Evolutionary conservation across 2,888 invertebrate species (phyloP).

Genomic region (Bimastos eiseni): DNA sequence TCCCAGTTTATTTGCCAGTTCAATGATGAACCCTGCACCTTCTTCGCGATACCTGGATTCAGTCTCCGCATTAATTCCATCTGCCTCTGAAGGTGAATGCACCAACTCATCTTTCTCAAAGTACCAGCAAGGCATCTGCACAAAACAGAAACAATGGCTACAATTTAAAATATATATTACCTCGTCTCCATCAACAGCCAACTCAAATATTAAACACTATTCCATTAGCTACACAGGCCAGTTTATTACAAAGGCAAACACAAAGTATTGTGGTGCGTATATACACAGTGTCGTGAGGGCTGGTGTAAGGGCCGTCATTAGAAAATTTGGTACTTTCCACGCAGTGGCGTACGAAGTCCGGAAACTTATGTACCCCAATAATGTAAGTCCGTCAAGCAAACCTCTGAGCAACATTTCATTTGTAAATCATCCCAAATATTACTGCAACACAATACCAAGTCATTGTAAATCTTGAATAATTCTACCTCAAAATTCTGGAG

Average conservation of each 20-base stretch:
- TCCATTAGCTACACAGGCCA: too few relatives aligned
- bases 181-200: not conserved
- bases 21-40: conserved; percentile 14
- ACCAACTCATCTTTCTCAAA: conserved; percentile 3
- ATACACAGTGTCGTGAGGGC: too few relatives aligned
- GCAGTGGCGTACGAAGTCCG: too few relatives aligned
- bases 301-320: too few relatives aligned
- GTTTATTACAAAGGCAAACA: too few relatives aligned
- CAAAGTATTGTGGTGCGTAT: too few relatives aligned
- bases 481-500: not conserved
- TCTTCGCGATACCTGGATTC: conserved; percentile 9
- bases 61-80: conserved; percentile 8
- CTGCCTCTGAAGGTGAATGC: conserved; percentile 19
- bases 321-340: too few relatives aligned
- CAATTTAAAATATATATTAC: not conserved
- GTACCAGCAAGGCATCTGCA: conserved; percentile 21
- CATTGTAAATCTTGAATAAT: not conserved
- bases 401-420: not conserved
- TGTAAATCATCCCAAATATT: not conserved
- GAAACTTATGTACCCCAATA: too few relatives aligned
- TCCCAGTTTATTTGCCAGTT: conserved; percentile 18
- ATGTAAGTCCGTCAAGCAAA: too few relatives aligned
- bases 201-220: too few relatives aligned
- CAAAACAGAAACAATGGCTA: not conserved
- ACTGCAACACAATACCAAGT: not conserved